Base-by-base conservation (phyloP, 1,140 invertebrate species). In the Pseudomyrmex cubaensis region DNA sequence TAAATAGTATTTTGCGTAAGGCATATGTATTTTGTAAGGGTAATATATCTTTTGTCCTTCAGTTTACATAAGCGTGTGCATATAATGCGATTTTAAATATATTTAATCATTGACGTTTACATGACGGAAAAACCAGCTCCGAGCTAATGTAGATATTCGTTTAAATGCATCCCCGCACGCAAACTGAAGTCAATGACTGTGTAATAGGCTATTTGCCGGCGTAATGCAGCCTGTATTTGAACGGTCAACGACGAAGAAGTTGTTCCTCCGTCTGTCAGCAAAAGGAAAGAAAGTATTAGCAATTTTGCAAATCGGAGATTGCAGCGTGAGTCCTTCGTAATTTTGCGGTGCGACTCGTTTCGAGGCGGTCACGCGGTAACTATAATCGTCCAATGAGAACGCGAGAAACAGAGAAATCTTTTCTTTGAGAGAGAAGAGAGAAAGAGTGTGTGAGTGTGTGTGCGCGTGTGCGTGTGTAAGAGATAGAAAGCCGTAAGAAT, bases 181-280 rank as follows among this genome's bases (percentile, higher is more conserved):
- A 70, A 69, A 70, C 54, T 57, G 44, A 20, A 78, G 22, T 70
- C 66, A 70, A 70, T 67, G 52, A 56, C 63, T 78, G 35, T 50
- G 54, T 80, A 78, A 70, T 20, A 70, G 22, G 44, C 66, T 70
- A 61, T 59, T 80, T 20, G 20, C 12, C 57, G 44, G 46, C 20
- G 20, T 80, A 80, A 80, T 25, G 62, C 35, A 46, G 9, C 35
- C 52, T 48, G 54, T 69, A 48, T 80, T 59, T 70, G 46, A 80
- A 80, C 44, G 66, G 15, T 25, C 44, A 22, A 67, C 35, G 15
- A 13, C 10, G 17, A 69, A 89, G 76, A 88, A 88, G 83, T 84
- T 56, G 82, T 87, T 86, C 84, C 72, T 63, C 82, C 84, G 83
- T 82, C 66, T 76, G 75, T 66, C 72, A 89, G 69, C 73, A 73